Percentiles rank a stretch among this genome's conserved stretches.
These are phyloP conservation scores for Odocoileus hemionus DNA, from an alignment of 2,113 vertebrate genomes.

Conservation along the genomic window DNA sequence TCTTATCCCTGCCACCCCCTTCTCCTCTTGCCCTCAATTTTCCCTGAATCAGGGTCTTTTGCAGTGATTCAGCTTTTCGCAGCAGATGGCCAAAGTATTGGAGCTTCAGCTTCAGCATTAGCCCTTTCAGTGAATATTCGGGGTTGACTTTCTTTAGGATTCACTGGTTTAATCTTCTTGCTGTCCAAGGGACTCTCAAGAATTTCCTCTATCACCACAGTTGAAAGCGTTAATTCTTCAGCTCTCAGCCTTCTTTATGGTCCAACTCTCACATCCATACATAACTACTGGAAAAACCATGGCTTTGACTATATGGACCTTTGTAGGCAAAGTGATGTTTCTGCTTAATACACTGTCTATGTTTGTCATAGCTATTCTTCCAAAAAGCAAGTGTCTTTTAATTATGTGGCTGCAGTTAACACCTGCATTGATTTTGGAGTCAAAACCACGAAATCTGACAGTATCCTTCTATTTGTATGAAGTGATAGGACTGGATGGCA, in stretches of 20 bases:
- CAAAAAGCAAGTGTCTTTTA: neutral
- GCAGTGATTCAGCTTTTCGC: neutral
- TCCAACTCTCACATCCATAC: neutral
- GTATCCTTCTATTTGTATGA: neutral
- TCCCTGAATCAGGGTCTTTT: neutral
- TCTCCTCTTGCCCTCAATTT: neutral
- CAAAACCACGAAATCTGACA: neutral
- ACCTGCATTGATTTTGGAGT: neutral
- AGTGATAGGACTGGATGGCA: neutral
- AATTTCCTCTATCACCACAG: neutral
- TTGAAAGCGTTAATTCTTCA: neutral
- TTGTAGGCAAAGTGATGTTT: neutral
- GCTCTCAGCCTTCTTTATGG: neutral
- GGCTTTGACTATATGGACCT: neutral
- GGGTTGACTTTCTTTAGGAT: neutral
- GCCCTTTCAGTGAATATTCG: neutral
- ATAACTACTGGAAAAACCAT: neutral
- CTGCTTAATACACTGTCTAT: neutral
- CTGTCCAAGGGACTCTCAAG: neutral
- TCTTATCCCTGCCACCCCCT: neutral
- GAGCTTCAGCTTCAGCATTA: neutral
- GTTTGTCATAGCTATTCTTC: neutral
- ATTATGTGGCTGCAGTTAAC: neutral
- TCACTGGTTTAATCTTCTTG: neutral
- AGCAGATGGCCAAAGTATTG: neutral